Evolutionary conservation across 2,113 vertebrate genomes (phyloP).

Genomic region (Apodemus sylvaticus): DNA sequence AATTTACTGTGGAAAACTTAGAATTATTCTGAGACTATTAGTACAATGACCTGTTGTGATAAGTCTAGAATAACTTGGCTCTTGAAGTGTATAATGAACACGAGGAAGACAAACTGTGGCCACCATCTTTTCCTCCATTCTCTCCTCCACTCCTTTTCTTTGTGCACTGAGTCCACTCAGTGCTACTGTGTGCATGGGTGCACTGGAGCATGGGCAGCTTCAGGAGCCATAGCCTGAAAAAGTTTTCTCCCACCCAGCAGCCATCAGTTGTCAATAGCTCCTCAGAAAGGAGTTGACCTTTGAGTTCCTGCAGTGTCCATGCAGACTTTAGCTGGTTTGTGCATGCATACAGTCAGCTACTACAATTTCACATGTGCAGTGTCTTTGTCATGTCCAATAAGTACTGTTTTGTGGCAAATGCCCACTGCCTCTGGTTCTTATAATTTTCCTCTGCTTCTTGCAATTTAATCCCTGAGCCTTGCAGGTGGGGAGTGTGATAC

Average conservation of each 20-base stretch:
- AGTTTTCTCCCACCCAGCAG: background rate
- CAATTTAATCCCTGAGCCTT: background rate
- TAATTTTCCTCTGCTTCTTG: background rate
- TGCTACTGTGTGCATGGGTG: background rate
- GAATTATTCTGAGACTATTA: background rate
- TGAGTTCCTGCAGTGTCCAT: background rate
- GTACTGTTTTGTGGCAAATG: background rate
- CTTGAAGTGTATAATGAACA: background rate
- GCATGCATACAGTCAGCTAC: background rate
- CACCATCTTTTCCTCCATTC: background rate
- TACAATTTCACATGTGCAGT: background rate
- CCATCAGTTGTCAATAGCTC: background rate
- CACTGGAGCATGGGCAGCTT: background rate
- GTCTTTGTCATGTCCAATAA: background rate
- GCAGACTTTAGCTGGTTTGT: background rate
- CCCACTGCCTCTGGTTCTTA: background rate
- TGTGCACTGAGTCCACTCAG: background rate
- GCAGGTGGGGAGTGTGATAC: background rate
- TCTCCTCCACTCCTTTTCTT: background rate
- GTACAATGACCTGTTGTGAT: background rate
- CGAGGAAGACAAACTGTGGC: background rate
- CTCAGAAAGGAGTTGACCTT: background rate
- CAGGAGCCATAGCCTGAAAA: background rate
- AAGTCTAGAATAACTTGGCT: conserved; percentile 1
- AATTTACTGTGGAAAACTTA: background rate